Conservation (phyloP, 2,797 vertebrate genomes). For the Ptychadena robeensis region DNA sequence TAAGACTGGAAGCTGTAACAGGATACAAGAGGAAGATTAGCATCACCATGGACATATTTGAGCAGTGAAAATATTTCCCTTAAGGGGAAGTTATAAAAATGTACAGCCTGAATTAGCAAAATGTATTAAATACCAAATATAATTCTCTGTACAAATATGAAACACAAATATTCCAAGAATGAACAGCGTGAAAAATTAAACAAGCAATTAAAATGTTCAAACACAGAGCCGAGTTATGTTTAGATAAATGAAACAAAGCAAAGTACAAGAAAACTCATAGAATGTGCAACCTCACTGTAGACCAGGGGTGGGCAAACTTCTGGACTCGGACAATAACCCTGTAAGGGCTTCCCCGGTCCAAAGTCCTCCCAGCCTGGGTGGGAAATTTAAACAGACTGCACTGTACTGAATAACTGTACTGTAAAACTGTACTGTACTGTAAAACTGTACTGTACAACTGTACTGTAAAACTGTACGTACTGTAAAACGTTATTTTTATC, state of each 20-base stretch:
- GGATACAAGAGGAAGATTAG: conserved; percentile 49
- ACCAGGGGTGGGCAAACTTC: no score
- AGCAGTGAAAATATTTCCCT: background rate
- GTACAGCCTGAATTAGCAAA: background rate
- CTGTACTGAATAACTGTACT: no score
- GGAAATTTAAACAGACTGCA: no score
- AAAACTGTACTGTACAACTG: no score
- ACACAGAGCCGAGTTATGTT: background rate
- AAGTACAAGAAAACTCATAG: background rate
- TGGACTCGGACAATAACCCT: no score
- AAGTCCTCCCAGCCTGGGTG: no score
- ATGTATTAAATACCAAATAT: no score
- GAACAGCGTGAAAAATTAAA: background rate
- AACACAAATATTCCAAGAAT: background rate
- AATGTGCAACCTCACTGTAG: no score
- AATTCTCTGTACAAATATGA: background rate
- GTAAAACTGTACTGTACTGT: no score
- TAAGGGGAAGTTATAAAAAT: background rate
- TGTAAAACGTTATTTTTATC: no score
- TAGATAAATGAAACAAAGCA: background rate
- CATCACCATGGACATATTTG: background rate
- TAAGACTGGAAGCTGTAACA: conserved; percentile 91
- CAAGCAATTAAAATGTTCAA: background rate
- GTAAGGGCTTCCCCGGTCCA: no score
- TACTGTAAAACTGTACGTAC: no score